Conservation (phyloP, 2,113 vertebrate species). For the Tilapia sparmanii region DNA sequence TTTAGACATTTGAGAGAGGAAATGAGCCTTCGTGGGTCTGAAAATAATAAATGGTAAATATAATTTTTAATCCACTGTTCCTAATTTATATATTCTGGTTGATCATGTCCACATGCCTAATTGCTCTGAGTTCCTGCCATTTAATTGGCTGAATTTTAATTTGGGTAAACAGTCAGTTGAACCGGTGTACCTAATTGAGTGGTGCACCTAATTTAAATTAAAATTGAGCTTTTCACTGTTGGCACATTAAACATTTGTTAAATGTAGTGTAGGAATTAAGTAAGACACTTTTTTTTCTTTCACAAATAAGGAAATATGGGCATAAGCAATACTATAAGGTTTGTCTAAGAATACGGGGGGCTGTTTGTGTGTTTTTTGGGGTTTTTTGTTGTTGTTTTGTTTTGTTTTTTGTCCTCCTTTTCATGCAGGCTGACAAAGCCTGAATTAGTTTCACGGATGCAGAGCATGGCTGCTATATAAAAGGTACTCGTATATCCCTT, state of each 20-base stretch:
- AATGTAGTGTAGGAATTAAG: background rate
- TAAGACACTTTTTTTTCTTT: no score
- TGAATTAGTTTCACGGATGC: background rate
- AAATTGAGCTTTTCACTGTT: background rate
- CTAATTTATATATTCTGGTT: background rate
- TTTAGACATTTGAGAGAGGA: background rate
- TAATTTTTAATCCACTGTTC: background rate
- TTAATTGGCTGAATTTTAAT: background rate
- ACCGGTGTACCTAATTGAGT: background rate
- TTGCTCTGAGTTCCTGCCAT: background rate
- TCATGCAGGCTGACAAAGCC: background rate
- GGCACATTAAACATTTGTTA: background rate
- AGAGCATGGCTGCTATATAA: background rate
- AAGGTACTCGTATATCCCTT: background rate
- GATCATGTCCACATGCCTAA: background rate
- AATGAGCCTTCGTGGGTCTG: background rate
- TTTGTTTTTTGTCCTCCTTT: background rate
- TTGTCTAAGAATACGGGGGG: background rate
- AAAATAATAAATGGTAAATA: background rate
- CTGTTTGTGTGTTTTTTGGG: background rate
- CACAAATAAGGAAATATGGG: background rate
- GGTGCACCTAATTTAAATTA: background rate
- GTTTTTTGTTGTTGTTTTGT: background rate
- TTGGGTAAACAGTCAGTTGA: background rate
- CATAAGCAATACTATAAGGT: rapidly evolving